These are phyloP conservation scores for Emmelina monodactyla DNA, from an alignment of 2,888 invertebrate genomes.

Conservation along the genomic window DNA sequence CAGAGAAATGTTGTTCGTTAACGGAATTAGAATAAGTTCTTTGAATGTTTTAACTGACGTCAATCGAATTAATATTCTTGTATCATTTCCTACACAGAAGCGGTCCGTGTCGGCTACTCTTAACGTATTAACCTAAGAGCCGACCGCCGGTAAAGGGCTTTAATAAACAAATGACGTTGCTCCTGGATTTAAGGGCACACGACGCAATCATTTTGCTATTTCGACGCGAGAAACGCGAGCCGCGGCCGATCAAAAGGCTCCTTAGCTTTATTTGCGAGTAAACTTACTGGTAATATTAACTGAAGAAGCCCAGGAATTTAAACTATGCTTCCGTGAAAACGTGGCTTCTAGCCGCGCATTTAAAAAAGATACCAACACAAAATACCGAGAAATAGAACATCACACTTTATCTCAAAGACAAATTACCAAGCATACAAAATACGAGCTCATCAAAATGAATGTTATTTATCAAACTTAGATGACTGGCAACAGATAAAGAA, in stretches of 20 bases:
- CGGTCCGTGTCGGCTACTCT: no score
- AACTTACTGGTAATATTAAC: no score
- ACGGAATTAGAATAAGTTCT: no score
- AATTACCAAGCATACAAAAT: conserved; percentile 25
- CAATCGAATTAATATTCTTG: no score
- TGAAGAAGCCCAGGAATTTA: no score
- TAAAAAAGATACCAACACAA: no score
- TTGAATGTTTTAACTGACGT: no score
- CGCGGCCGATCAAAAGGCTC: conserved; percentile 28
- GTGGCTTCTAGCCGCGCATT: no score
- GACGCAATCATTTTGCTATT: conserved; percentile 56
- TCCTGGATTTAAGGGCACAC: conserved; percentile 40
- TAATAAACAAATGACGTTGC: conserved; percentile 57
- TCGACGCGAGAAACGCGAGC: conserved; percentile 36
- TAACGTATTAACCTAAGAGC: conserved; percentile 46
- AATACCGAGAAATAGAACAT: no score
- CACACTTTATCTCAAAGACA: conserved; percentile 22
- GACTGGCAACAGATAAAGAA: conserved; percentile 44
- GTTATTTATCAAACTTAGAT: conserved; percentile 64
- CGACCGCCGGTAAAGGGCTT: conserved; percentile 34
- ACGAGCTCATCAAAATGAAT: conserved; percentile 55
- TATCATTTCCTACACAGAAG: no score
- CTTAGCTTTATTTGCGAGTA: conserved; percentile 42
- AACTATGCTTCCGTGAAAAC: no score
- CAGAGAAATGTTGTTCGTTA: no score